A percentile compares a stretch with the other conserved stretches of the same genome.
These are phyloP conservation scores for Phyllotreta striolata DNA, from an alignment of 2,888 invertebrate species.

Conservation along the genomic window DNA sequence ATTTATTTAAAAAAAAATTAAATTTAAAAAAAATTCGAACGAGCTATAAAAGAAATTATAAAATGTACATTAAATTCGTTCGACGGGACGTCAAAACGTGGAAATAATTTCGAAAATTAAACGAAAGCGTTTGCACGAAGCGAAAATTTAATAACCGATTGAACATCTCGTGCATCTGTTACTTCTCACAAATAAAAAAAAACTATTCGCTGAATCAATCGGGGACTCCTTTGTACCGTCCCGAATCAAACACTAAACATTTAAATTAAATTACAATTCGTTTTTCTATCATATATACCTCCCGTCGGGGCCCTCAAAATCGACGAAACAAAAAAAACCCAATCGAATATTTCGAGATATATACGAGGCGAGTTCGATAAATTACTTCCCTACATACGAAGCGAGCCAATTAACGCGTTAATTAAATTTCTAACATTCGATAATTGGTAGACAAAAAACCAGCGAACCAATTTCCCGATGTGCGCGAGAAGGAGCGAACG, in stretches of 20 bases:
- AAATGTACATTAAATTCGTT: background rate
- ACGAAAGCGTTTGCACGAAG: conserved; percentile 15
- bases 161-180: conserved; percentile 48
- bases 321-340: no score
- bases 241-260: conserved; percentile 48
- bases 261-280: conserved; percentile 51
- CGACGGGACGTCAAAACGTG: conserved; percentile 1
- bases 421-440: no score
- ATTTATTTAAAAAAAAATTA: no score
- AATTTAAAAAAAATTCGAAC: no score
- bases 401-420: no score
- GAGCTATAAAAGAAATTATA: no score
- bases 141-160: conserved; percentile 31
- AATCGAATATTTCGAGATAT: no score
- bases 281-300: conserved; percentile 49
- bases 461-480: no score
- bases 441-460: no score
- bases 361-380: no score
- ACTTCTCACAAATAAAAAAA: conserved; percentile 46
- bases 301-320: conserved; percentile 38
- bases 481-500: no score
- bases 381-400: no score
- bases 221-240: conserved; percentile 37
- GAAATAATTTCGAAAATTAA: conserved; percentile 13
- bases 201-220: conserved; percentile 49